A percentile compares a stretch with the other conserved stretches of the same genome.
phyloP scores from a whole-genome alignment of 2,113 vertebrate species.

The Sterna hirundo region DNA sequence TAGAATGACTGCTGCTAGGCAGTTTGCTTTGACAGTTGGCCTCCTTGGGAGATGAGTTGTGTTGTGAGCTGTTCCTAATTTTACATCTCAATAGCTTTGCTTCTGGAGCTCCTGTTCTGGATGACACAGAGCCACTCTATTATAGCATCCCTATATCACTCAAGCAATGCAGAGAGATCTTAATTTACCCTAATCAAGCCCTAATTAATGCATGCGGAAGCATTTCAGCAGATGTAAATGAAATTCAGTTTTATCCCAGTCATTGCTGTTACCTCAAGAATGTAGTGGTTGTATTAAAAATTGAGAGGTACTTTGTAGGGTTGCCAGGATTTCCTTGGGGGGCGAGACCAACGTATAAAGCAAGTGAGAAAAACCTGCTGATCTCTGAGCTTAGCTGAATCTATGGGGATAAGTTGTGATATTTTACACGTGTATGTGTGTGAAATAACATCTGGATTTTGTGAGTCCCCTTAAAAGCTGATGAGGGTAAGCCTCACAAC shows the following conservation, averaged over 20 bases:
- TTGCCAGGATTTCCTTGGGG: conserved; percentile 35
- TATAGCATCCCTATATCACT: background rate
- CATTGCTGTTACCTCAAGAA: background rate
- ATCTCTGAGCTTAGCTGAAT: conserved; percentile 40
- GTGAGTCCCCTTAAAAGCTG: background rate
- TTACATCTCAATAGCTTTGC: background rate
- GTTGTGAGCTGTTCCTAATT: conserved; percentile 1
- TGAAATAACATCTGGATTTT: conserved; percentile 48
- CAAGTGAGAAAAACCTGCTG: conserved; percentile 42
- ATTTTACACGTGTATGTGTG: background rate
- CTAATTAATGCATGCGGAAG: background rate
- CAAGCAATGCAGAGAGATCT: background rate
- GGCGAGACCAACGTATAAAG: background rate
- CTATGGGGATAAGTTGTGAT: background rate
- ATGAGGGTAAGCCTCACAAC: background rate
- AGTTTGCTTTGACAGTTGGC: conserved; percentile 36
- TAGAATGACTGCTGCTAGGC: background rate
- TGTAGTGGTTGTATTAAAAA: background rate
- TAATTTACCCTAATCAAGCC: background rate
- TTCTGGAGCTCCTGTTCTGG: conserved; percentile 33
- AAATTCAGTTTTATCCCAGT: background rate
- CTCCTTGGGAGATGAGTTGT: conserved; percentile 1
- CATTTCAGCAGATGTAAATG: background rate
- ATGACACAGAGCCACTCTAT: background rate
- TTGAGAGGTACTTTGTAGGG: conserved; percentile 1